These are phyloP conservation scores for Acrobasis repandana DNA, from an alignment of 2,888 invertebrate species.

Conservation along the genomic window DNA sequence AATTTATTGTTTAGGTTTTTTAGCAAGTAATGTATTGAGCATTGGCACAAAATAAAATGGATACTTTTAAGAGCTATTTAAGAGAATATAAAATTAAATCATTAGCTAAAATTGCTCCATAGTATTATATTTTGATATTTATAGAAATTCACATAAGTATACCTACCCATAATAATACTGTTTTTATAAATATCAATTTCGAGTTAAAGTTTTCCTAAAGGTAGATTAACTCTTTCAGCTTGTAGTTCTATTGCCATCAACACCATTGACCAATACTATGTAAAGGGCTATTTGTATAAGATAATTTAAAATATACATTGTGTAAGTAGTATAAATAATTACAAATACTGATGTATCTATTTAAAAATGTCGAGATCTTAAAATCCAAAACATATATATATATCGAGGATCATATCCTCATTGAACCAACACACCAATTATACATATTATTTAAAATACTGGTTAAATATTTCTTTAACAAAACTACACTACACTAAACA, in stretches of 20 bases:
- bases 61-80: too few relatives aligned
- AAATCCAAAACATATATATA: slow-evolving; percentile 17
- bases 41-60: too few relatives aligned
- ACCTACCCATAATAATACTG: too few relatives aligned
- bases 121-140: too few relatives aligned
- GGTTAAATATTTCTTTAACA: slow-evolving; percentile 33
- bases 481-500: slow-evolving; percentile 27
- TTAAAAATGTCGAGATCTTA: slow-evolving; percentile 17
- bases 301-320: not conserved
- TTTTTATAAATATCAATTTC: too few relatives aligned
- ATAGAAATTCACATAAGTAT: too few relatives aligned
- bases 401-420: slow-evolving; percentile 25
- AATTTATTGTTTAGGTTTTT: too few relatives aligned
- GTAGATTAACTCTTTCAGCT: not conserved
- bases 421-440: slow-evolving; percentile 27
- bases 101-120: too few relatives aligned
- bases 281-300: not conserved
- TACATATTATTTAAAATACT: slow-evolving; percentile 42
- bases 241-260: not conserved
- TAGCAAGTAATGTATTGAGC: too few relatives aligned
- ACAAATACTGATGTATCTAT: slow-evolving; percentile 4
- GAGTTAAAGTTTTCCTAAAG: too few relatives aligned
- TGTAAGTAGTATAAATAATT: not conserved
- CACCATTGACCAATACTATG: not conserved
- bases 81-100: too few relatives aligned